Evolutionary conservation across 1,140 invertebrate species (phyloP).

Genomic region (Adoxophyes honmai): DNA sequence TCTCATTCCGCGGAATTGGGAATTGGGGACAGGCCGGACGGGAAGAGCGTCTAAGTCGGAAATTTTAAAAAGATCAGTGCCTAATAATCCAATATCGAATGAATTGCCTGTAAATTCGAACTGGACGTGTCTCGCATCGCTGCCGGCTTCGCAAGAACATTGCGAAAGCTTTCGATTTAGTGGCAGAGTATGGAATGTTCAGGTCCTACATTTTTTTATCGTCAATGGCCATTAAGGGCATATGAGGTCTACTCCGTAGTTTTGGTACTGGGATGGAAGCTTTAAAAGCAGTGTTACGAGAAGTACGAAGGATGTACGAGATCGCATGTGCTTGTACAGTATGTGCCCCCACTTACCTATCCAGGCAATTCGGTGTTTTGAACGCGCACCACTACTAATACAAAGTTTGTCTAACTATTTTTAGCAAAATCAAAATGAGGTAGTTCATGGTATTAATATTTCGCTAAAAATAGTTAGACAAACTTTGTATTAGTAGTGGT

Average conservation of each 20-base stretch:
- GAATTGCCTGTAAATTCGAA: slow-evolving; percentile 66
- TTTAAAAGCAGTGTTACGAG: no score
- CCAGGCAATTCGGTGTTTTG: no score
- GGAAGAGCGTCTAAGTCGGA: slow-evolving; percentile 40
- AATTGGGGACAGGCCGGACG: slow-evolving; percentile 16
- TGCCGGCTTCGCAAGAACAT: slow-evolving; percentile 34
- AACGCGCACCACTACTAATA: no score
- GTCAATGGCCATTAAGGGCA: neutral
- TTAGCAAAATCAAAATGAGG: no score
- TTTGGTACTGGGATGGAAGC: neutral
- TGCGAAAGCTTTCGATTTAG: slow-evolving; percentile 31
- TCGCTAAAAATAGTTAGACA: no score
- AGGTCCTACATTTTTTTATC: no score
- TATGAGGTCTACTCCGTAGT: neutral
- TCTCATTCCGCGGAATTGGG: slow-evolving; percentile 2
- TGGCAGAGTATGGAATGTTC: neutral
- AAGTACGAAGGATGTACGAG: no score
- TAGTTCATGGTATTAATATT: no score
- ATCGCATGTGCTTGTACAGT: no score
- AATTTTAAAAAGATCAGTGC: slow-evolving; percentile 70
- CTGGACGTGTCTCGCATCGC: slow-evolving; percentile 49
- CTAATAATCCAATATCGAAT: slow-evolving; percentile 71
- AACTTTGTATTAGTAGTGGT: no score
- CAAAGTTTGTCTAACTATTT: no score
- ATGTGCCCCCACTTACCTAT: no score